Evolutionary conservation across 2,113 vertebrate genomes (phyloP), one percentile per base, ranked within the genome.

Genomic region (Gavia stellata): DNA sequence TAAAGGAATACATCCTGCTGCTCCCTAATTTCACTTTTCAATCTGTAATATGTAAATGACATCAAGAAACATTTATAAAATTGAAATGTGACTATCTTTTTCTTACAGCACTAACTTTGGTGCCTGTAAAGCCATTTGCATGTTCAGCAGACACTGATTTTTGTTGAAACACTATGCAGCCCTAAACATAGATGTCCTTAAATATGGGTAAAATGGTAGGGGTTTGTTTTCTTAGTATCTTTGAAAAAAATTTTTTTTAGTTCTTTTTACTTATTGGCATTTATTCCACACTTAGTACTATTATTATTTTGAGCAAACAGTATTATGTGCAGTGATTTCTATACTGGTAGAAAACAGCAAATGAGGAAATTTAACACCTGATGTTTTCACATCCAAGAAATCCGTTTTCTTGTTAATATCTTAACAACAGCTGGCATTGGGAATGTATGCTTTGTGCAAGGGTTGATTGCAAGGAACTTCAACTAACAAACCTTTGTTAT

Each of bases 391-490:
- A 80, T 73, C 14, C 36, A 61, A 85, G 36, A 52, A 96, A 87
- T 72, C 77, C 49, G 17, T 50, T 89, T 96, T 66, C 74, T 58
- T 92, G 25, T 94, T 86, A 73, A 77, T 86, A 66, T 24, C n/a
- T 63, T 88, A 94, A 47, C 63, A 92, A 31, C 49, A 81, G 53
- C 74, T 91, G 80, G 40, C 58, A 66, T 15, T 82, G 56, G 56
- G 58, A 94, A 82, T 73, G 26, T 45, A 19, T 79, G 26, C 49
- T 79, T 94, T 74, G 15, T 91, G 53, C n/a, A 73, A 68, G 38
- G 62, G 17, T 58, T 97, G 94, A 94, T 91, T 94, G 89, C 67
- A 84, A 91, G 23, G 34, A 36, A 65, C 50, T 92, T 91, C 66
- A 88, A 4, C 36, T 59, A 67, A 50, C 33, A 81, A 75, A 85